A percentile compares a stretch with the other conserved stretches of the same genome.
Evolutionary conservation across 2,888 invertebrate species (phyloP).

Genomic region (Drepana falcataria): DNA sequence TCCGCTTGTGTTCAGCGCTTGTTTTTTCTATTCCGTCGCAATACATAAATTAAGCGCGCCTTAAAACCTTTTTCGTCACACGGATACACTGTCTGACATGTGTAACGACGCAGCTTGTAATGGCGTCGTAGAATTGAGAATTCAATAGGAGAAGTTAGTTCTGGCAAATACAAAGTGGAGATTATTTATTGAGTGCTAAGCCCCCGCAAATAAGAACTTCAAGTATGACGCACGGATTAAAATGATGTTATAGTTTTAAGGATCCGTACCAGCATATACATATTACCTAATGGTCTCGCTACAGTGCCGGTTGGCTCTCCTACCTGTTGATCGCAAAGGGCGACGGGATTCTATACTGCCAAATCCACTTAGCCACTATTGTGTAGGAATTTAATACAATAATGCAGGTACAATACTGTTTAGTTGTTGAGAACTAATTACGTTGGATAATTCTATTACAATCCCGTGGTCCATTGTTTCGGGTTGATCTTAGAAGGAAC

Average conservation of each 20-base stretch:
- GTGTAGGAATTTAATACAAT: neutral
- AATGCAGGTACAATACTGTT: neutral
- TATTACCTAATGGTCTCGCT: no score
- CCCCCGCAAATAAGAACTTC: no score
- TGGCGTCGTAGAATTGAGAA: neutral
- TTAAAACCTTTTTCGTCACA: conserved; percentile 1
- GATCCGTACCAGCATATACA: no score
- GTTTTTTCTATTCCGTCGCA: neutral
- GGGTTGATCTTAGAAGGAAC: conserved; percentile 15
- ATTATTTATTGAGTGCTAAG: no score
- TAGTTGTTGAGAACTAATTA: conserved; percentile 16
- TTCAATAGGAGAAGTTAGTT: no score
- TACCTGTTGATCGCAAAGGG: no score
- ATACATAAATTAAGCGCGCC: neutral
- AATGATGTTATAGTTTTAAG: no score
- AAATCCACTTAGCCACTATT: no score
- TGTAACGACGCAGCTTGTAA: neutral
- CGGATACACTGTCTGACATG: neutral
- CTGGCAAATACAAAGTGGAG: no score
- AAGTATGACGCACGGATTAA: no score
- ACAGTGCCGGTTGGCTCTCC: no score
- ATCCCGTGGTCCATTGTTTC: conserved; percentile 33
- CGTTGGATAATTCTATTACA: conserved; percentile 30
- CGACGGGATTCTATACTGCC: no score
- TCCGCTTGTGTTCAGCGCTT: conserved; percentile 18